Evolutionary conservation across 2,113 vertebrate genomes (phyloP).

Genomic region (Corynorhinus townsendii): DNA sequence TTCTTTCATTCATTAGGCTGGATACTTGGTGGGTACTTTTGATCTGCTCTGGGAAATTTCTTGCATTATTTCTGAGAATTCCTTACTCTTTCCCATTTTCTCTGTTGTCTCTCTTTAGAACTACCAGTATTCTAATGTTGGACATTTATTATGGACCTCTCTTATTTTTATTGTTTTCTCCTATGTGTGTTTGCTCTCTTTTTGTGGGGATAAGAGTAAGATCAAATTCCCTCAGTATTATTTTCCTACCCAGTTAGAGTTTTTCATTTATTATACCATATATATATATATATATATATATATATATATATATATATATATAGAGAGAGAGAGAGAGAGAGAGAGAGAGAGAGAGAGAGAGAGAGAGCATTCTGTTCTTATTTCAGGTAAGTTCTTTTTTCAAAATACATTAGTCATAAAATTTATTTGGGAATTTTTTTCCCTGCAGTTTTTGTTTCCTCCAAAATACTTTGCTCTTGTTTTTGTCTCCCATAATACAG

Average conservation of each 20-base stretch:
- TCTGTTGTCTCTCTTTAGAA: background rate
- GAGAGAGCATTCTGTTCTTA: background rate
- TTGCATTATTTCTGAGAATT: conserved; percentile 17
- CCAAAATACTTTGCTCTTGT: background rate
- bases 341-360: no score
- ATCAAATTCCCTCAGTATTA: background rate
- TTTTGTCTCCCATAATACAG: background rate
- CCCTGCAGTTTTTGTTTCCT: background rate
- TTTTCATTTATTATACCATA: background rate
- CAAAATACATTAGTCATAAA: background rate
- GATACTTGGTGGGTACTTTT: background rate
- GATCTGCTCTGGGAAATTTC: background rate
- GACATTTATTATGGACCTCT: background rate
- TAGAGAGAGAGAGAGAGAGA: no score
- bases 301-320: no score
- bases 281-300: background rate
- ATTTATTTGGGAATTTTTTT: background rate
- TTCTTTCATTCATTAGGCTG: background rate
- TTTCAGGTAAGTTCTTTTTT: conserved; percentile 1
- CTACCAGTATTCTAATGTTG: background rate
- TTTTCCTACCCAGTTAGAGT: background rate
- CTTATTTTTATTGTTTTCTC: background rate
- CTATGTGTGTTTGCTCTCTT: background rate
- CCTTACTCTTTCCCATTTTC: background rate
- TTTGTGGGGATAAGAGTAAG: background rate